Conservation (phyloP, 2,888 invertebrate genomes). For the Scrobipalpa costella region DNA sequence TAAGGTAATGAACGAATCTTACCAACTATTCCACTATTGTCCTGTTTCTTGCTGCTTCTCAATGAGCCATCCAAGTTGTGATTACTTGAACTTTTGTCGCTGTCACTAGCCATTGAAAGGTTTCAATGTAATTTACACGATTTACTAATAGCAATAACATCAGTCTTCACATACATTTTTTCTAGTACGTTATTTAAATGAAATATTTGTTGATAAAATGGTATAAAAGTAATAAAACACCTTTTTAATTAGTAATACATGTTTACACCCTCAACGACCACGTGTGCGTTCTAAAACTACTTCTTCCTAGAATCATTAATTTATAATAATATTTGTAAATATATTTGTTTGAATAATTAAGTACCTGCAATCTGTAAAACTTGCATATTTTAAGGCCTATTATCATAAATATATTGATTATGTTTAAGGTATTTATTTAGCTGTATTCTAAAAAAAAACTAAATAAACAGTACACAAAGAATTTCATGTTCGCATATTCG, state of each 20-base stretch:
- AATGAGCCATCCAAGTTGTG: conserved; percentile 71
- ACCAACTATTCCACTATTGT: conserved; percentile 62
- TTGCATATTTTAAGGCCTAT: neutral
- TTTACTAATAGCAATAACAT: conserved; percentile 14
- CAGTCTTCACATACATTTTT: conserved; percentile 15
- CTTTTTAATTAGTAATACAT: conserved; percentile 47
- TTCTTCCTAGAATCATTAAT: too few relatives aligned
- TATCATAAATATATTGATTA: neutral
- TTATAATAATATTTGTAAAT: too few relatives aligned
- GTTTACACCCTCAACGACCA: conserved; percentile 65
- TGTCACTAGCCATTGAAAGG: conserved; percentile 79
- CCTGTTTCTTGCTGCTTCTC: conserved; percentile 65
- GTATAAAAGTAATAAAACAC: conserved; percentile 31
- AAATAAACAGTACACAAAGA: too few relatives aligned
- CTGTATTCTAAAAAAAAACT: neutral
- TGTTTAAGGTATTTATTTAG: neutral
- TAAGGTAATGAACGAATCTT: conserved; percentile 39
- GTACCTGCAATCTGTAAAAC: too few relatives aligned
- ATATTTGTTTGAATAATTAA: too few relatives aligned
- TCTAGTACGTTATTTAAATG: conserved; percentile 17
- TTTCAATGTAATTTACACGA: conserved; percentile 23
- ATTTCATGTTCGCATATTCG: neutral
- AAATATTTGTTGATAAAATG: conserved; percentile 22
- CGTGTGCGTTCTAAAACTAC: conserved; percentile 35
- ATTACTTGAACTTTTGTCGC: conserved; percentile 75